Conservation (phyloP, 2,113 vertebrate genomes). For the Vulpes lagopus region DNA sequence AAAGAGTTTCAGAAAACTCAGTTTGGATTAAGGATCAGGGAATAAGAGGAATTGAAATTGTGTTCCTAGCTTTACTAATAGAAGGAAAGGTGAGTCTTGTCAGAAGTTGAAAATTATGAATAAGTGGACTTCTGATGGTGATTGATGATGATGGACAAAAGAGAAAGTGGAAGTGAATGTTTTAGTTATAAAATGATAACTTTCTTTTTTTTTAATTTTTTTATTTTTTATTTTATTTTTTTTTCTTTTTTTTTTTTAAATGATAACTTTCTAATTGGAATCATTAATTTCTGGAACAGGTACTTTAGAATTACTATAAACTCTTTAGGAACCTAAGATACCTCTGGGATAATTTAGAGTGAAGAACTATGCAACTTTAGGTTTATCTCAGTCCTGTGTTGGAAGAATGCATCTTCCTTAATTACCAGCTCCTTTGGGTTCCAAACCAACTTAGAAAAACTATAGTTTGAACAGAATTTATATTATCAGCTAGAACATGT, state of each 20-base stretch:
- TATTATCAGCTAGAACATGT: background rate
- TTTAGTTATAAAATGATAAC: conserved; percentile 57
- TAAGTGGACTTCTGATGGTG: conserved; percentile 9
- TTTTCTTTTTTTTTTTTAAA: too few species aligned
- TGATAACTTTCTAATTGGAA: conserved; percentile 28
- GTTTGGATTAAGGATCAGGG: conserved; percentile 41
- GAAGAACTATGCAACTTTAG: conserved; percentile 4
- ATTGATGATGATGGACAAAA: conserved; percentile 2
- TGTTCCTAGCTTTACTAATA: conserved; percentile 54
- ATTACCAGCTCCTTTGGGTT: background rate
- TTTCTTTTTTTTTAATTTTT: background rate
- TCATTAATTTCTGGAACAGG: conserved; percentile 35
- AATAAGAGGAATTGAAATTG: conserved; percentile 52
- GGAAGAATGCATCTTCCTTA: background rate
- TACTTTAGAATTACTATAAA: conserved; percentile 21
- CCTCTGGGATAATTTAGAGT: conserved; percentile 31
- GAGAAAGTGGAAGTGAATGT: background rate
- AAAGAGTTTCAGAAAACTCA: conserved; percentile 64
- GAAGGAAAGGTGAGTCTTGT: conserved; percentile 43
- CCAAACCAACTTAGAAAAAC: background rate
- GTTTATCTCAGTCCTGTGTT: background rate
- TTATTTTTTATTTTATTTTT: too few species aligned
- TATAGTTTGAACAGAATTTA: conserved; percentile 32
- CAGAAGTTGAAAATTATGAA: conserved; percentile 51
- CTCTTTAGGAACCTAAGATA: background rate